Base-by-base conservation (phyloP, 2,888 invertebrate genomes). In the Spatulosminthurus flaviceps region DNA sequence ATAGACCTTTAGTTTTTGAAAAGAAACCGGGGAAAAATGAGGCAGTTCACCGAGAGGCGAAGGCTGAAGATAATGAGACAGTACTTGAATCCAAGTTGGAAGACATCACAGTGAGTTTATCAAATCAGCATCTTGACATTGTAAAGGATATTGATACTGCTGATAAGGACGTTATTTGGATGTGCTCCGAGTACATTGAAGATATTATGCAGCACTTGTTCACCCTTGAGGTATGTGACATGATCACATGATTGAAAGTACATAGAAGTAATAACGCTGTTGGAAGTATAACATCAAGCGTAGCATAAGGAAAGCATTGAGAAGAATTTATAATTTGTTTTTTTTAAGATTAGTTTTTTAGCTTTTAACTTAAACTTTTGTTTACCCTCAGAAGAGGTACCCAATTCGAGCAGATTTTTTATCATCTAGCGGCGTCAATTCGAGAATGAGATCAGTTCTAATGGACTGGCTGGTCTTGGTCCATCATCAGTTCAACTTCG, bases 401-500 rank as follows among this genome's bases (percentile, higher is more conserved):
- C 89, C 91, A 1, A 90, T 97, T 79, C 88, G 89, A 60, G 87
- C 88, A 22, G 90, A 92, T 86, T 93, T 92, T 87, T 89, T 96
- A 84, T 89, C 89, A 67, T 91, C 91, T 42, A 93, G 83, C 1
- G 75, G 77, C 4, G 90, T 97, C 13, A 94, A 93, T 16, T 90
- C 93, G 0, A 92, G 92, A 86, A 98, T 98, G 97, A 91, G 98
- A 82, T 90, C 93, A 19, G 93, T 96, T 72, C 90, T 98, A n/a
- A 90, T 98, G 80, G 96, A 98, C 87, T 98, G 98, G 98, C 89
- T 98, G 76, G 93, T 95, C 21, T 96, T 96, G 86, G 96, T 98
- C 11, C 96, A 96, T 85, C 89, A 91, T 73, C 93, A 95, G 86
- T 98, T 97, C 88, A 92, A 92, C 82, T 89, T 97, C 77, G 89